Evolutionary conservation across 2,797 vertebrate species (phyloP).

Genomic region (Zalophus californianus): DNA sequence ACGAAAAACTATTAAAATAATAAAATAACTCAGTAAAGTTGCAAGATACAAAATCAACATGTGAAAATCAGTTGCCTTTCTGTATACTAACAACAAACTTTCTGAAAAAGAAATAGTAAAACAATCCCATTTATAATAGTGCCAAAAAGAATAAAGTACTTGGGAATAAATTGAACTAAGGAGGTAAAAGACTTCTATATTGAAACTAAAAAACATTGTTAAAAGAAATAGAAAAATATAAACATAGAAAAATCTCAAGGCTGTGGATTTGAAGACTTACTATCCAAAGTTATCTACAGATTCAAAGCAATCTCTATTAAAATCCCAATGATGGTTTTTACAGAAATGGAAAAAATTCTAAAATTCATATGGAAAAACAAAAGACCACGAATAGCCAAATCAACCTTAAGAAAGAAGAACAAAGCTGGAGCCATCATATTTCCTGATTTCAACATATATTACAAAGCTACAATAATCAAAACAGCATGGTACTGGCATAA

Average conservation of each 20-base stretch:
- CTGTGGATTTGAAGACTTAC: not conserved
- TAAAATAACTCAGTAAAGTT: not conserved
- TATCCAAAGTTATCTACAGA: not conserved
- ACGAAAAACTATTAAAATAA: not conserved
- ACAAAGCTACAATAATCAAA: slow-evolving; percentile 9
- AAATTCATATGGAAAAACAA: not conserved
- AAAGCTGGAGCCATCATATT: not conserved
- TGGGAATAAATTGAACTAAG: slow-evolving; percentile 2
- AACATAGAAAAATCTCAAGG: not conserved
- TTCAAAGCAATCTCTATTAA: not conserved
- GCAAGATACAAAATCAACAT: not conserved
- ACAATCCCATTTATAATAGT: not conserved
- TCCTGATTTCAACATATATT: slow-evolving; percentile 11
- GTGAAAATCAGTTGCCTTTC: not conserved
- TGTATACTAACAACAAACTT: not conserved
- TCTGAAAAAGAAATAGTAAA: not conserved
- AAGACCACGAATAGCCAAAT: not conserved
- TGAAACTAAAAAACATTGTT: not conserved
- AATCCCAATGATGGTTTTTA: not conserved
- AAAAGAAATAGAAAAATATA: not conserved
- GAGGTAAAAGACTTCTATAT: not conserved
- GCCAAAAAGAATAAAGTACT: not conserved
- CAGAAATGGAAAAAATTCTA: not conserved
- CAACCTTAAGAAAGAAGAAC: not conserved
- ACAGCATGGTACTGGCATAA: not conserved